Percentiles rank a stretch among this genome's conserved stretches.
Conservation (phyloP, 23 tunicate species). For the Corella eumyota region DNA sequence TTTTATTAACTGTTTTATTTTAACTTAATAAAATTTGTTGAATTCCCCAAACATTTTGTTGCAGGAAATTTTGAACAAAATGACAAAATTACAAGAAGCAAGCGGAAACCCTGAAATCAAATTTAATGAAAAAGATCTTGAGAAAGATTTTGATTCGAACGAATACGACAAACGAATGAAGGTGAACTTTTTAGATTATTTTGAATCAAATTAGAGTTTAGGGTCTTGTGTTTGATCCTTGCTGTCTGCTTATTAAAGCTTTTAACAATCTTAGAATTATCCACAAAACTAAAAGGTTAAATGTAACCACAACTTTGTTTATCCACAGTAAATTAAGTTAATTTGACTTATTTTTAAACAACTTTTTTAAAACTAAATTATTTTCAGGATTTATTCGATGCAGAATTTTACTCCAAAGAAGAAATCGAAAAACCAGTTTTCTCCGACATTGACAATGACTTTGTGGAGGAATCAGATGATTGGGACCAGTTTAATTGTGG, state of each 20-base stretch:
- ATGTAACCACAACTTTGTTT: too few relatives aligned
- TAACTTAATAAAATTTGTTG: neutral
- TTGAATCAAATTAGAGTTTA: neutral
- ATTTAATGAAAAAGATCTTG: conserved; percentile 40
- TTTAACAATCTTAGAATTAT: too few relatives aligned
- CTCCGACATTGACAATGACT: conserved; percentile 63
- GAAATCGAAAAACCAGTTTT: conserved; percentile 75
- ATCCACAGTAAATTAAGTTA: too few relatives aligned
- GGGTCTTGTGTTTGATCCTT: too few relatives aligned
- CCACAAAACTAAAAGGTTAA: too few relatives aligned
- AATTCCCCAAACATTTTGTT: neutral
- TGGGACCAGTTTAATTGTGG: conserved; percentile 18
- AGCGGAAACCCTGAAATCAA: conserved; percentile 64
- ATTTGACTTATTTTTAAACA: neutral
- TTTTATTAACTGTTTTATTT: too few relatives aligned
- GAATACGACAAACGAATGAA: conserved; percentile 79
- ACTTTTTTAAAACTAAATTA: neutral
- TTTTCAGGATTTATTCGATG: conserved; percentile 47
- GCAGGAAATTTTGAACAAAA: conserved; percentile 71
- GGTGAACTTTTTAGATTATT: conserved; percentile 17
- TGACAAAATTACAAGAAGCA: conserved; percentile 46
- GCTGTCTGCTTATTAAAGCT: too few relatives aligned
- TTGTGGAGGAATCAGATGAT: conserved; percentile 22
- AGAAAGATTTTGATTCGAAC: conserved; percentile 58
- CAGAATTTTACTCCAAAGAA: conserved; percentile 42